Evolutionary conservation across 2,888 invertebrate genomes (phyloP), one percentile per base, ranked within the genome.

Genomic region (Papilio demoleus): DNA sequence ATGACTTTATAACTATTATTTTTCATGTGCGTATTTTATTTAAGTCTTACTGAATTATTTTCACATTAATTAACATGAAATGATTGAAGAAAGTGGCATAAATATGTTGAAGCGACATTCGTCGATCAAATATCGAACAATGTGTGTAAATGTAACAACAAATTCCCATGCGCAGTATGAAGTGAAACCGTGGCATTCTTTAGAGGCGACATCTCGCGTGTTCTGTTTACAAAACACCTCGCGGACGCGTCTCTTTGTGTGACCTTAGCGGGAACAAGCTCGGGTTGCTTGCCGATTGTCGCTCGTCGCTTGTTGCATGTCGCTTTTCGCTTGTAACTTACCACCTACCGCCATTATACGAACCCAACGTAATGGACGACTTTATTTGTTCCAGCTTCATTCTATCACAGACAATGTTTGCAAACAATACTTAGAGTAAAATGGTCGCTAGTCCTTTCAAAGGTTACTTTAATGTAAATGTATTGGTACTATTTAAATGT

Each of bases 151-250:
- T 38, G 68, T 63, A 64, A 38, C 64, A 63, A 64, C 58, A 31
- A 59, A 68, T 68, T 74, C 76, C 76, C 67, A 64, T 70, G 73
- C 77, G 73, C 75, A 76, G 78, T 73, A 72, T 73, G 70, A 71
- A 82, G 85, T 83, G 86, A 86, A 85, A 86, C 84, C 84, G 79
- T 76, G 82, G 79, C 86, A 86, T 86, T 85, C 86, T 85, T 71
- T 70, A 72, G 72, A 77, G 79, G 77, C 73, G 73, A 73, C 73
- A 73, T 76, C 71, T 73, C 65, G 81, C 86, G 88, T 86, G 88
- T 72, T 77, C 73, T 80, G 87, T 79, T 82, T 87, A 83, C 77
- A 76, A 85, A 87, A 83, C 79, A 84, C 74, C 70, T 70, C 61
- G 77, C 79, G 76, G 76, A 79, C 80, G 78, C 76, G 74, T 70